A percentile compares a stretch with the other conserved stretches of the same genome.
phyloP scores from a whole-genome alignment of 2,888 invertebrate genomes.

The Tinea pellionella region DNA sequence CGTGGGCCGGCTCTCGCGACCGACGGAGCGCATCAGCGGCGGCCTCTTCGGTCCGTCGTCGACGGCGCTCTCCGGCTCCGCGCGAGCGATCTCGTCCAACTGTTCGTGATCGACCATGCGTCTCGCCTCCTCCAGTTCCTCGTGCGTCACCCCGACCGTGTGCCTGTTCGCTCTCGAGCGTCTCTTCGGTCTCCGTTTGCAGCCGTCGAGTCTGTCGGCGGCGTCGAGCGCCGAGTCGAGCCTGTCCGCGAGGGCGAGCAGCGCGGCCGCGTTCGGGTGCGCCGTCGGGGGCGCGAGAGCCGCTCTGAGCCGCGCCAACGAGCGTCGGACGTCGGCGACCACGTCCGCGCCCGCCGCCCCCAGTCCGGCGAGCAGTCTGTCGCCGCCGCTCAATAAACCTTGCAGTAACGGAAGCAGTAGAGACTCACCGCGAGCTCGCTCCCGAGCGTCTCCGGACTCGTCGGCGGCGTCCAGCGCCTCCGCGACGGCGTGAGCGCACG shows the following conservation, averaged over 20 bases:
- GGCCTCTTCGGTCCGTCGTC: conserved; percentile 33
- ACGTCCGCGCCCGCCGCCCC: conserved; percentile 71
- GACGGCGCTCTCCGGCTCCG: conserved; percentile 36
- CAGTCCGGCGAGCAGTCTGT: conserved; percentile 49
- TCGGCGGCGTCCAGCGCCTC: conserved; percentile 52
- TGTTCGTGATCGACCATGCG: conserved; percentile 73
- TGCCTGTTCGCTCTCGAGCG: conserved; percentile 77
- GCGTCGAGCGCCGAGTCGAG: conserved; percentile 71
- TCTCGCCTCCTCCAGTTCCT: conserved; percentile 83
- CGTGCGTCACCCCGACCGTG: conserved; percentile 85
- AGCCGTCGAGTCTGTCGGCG: conserved; percentile 48
- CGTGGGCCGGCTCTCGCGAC: conserved; percentile 33
- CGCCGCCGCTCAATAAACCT: conserved; percentile 70
- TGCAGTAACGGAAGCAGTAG: conserved; percentile 76
- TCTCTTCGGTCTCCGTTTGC: conserved; percentile 59
- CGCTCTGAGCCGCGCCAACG: conserved; percentile 78
- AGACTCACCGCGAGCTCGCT: conserved; percentile 76
- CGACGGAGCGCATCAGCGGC: conserved; percentile 36
- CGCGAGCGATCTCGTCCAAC: conserved; percentile 21
- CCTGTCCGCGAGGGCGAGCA: conserved; percentile 76
- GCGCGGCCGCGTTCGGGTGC: conserved; percentile 67
- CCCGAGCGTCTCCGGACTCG: conserved; percentile 31
- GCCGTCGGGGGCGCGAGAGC: conserved; percentile 71
- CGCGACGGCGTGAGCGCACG: conserved; percentile 57
- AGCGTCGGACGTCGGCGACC: conserved; percentile 81